Evolutionary conservation across 35 echinoderm and acorn worm species (phyloP), one percentile per base, ranked within the genome.

Genomic region (Amphiura filiformis): DNA sequence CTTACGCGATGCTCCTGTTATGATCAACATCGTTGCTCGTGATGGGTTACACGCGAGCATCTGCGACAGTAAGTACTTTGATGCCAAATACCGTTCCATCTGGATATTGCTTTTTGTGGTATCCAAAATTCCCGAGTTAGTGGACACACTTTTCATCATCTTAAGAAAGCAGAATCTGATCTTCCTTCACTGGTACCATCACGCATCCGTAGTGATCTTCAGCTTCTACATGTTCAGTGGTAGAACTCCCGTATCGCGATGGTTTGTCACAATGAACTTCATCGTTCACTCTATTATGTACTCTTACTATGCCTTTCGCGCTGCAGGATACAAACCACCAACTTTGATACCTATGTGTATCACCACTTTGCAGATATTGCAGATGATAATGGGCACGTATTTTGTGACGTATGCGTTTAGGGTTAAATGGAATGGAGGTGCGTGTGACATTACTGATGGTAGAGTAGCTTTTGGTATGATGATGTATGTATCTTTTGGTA

Each of bases 141-240:
- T 89, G 28, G 95, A 97, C 77, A 97, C 91, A 0, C 52, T 88
- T 33, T 97, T 97, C 36, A 97, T 97, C 49, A 86, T 97, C 57
- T 57, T 97, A 23, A 41, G 91, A n/a, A 97, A 97, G 85, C 95
- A 97, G 91, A 97, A 93, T 81, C 81, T 97, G 56, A 93, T 93
- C 0, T 93, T 97, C 49, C 95, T 97, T 2, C 95, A 97, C 81
- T 97, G 93, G 93, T 97, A 97, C 37, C 95, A 97, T 37, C 95
- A 97, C 64, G 87, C 93, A 36, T 85, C 92, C 32, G 92, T 93
- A 1, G 85, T 92, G 44, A 91, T 97, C 35, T 97, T 91, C 75
- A 82, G 75, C 76, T 91, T 89, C 49, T 82, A 87, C 36, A 78
- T 93, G 28, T 94, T 91, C 39, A 77, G 81, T 23, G 80, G 87